phyloP scores from a whole-genome alignment of 2,113 vertebrate genomes.

The Poeciliopsis retropinna region DNA sequence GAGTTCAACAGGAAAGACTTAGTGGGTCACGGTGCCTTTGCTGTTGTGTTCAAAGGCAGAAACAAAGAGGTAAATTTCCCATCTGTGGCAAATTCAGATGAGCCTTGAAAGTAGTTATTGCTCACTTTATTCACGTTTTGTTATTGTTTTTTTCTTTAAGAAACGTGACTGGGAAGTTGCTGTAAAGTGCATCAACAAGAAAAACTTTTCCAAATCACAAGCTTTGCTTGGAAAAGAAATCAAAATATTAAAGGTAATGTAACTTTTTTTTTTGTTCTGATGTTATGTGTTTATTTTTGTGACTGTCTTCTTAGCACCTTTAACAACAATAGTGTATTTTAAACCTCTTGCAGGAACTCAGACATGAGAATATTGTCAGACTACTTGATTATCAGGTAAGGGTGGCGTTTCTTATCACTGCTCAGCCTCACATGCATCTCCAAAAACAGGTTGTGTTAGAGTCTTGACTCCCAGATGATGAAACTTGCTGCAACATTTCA shows the following conservation, averaged over 20 bases:
- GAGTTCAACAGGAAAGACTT: conserved; percentile 95
- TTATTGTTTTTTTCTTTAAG: conserved; percentile 64
- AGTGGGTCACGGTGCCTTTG: conserved; percentile 95
- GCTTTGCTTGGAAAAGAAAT: conserved; percentile 94
- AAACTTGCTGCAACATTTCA: conserved; percentile 1
- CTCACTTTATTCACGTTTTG: not conserved
- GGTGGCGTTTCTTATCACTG: not conserved
- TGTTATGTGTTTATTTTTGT: not conserved
- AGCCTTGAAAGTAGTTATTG: not conserved
- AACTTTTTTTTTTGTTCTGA: not conserved
- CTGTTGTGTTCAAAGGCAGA: conserved; percentile 95
- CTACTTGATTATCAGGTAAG: conserved; percentile 95
- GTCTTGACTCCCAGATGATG: conserved; percentile 34
- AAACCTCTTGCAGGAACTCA: conserved; percentile 85
- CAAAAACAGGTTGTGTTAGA: not conserved
- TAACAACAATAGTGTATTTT: conserved; percentile 21
- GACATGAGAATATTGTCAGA: conserved; percentile 96
- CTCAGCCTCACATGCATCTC: not conserved
- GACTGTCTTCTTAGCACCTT: not conserved
- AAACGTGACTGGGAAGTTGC: conserved; percentile 94
- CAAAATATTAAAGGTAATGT: conserved; percentile 93
- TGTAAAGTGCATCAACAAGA: conserved; percentile 98
- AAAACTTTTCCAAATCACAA: conserved; percentile 94
- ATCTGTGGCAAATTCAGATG: not conserved
- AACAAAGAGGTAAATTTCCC: conserved; percentile 87